phyloP scores from a whole-genome alignment of 2,888 invertebrate genomes.

The Sphaerophoria rueppellii region DNA sequence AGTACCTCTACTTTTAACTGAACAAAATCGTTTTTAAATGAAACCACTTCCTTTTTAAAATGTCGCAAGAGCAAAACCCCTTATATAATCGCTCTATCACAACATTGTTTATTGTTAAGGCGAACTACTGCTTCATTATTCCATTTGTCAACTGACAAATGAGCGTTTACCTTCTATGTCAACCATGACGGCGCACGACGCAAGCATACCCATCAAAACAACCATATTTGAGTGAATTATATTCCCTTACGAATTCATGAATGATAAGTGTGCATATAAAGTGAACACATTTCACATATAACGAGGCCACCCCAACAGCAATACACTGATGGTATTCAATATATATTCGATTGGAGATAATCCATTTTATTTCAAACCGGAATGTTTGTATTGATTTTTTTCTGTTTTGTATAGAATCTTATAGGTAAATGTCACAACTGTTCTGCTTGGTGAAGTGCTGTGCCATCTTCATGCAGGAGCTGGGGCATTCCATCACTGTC shows the following conservation, averaged over 20 bases:
- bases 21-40: too few species aligned
- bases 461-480: slow-evolving; percentile 13
- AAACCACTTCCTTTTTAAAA: too few species aligned
- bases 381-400: slow-evolving; percentile 52
- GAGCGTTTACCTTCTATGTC: slow-evolving; percentile 51
- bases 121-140: slow-evolving; percentile 16
- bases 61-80: neutral
- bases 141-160: slow-evolving; percentile 71
- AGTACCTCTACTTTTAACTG: too few species aligned
- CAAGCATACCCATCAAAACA: slow-evolving; percentile 43
- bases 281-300: slow-evolving; percentile 22
- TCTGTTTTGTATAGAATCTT: too few species aligned
- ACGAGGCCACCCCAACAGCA: slow-evolving; percentile 40
- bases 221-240: slow-evolving; percentile 70
- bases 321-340: slow-evolving; percentile 53
- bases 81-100: neutral
- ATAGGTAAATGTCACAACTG: neutral
- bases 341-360: slow-evolving; percentile 71
- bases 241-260: slow-evolving; percentile 69
- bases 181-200: slow-evolving; percentile 18
- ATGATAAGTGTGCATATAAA: slow-evolving; percentile 64
- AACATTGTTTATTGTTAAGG: neutral
- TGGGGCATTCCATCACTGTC: neutral
- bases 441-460: slow-evolving; percentile 12
- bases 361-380: slow-evolving; percentile 72